These are phyloP conservation scores for Streptopelia turtur DNA, from an alignment of 2,797 vertebrate genomes.

Conservation along the genomic window DNA sequence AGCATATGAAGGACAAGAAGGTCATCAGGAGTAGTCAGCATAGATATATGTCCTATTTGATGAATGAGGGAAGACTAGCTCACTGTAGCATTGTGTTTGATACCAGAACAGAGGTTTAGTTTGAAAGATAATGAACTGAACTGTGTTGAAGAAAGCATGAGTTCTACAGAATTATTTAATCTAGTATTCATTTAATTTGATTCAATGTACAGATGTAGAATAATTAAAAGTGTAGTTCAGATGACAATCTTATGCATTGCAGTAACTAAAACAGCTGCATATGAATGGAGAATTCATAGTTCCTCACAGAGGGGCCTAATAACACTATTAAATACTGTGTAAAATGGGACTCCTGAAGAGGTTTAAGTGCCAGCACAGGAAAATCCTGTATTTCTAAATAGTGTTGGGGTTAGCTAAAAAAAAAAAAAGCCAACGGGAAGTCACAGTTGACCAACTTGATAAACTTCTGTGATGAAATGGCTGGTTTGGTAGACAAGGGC, in stretches of 20 bases:
- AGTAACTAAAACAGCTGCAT: too few species aligned
- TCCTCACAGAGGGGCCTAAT: neutral
- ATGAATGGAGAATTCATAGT: neutral
- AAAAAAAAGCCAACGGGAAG: fast-evolving
- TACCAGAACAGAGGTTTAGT: neutral
- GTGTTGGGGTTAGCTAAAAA: neutral
- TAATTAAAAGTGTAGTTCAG: slow-evolving; percentile 17
- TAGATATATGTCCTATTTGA: neutral
- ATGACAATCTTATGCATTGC: too few species aligned
- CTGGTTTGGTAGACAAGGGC: neutral
- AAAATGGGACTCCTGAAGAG: neutral
- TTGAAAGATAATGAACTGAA: neutral
- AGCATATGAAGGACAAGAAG: neutral
- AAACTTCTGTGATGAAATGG: fast-evolving
- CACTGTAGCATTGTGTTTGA: neutral
- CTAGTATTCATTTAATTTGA: slow-evolving; percentile 33
- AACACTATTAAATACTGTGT: neutral
- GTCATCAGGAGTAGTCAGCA: neutral
- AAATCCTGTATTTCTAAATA: neutral
- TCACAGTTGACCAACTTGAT: neutral
- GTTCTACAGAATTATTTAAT: slow-evolving; percentile 66
- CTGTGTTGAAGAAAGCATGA: neutral
- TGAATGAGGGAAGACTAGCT: neutral
- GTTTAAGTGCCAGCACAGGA: neutral
- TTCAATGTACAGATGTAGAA: neutral